Evolutionary conservation across 1,140 invertebrate species (phyloP).

Genomic region (Drosophila ercepeae): DNA sequence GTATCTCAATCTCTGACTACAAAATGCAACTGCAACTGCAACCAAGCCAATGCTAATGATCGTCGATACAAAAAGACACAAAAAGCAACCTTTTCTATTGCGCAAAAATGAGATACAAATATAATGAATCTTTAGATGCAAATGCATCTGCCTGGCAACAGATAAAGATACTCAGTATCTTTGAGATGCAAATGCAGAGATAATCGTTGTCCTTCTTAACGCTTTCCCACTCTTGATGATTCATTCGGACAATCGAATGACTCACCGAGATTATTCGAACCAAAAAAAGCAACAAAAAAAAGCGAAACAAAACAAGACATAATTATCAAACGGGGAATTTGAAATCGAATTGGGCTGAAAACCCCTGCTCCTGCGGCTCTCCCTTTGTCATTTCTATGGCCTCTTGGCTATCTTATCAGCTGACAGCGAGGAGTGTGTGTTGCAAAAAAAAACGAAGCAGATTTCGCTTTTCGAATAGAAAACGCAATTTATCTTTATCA

Average conservation of each 20-base stretch:
- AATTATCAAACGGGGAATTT: constrained; percentile 41
- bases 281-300: constrained; percentile 1
- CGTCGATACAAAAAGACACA: background rate
- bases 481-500: constrained; percentile 31
- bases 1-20: constrained; percentile 12
- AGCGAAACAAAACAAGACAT: constrained; percentile 4
- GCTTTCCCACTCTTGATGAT: constrained; percentile 4
- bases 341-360: constrained; percentile 20
- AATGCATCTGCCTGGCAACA: background rate
- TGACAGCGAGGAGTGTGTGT: constrained; percentile 1
- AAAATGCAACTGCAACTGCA: too few relatives aligned
- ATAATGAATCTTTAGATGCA: background rate
- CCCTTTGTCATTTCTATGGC: constrained; percentile 4
- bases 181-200: background rate
- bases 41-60: background rate
- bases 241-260: constrained; percentile 29
- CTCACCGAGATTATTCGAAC: constrained; percentile 25
- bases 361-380: too few relatives aligned
- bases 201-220: background rate
- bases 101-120: background rate
- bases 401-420: constrained; percentile 40
- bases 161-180: background rate
- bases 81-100: background rate
- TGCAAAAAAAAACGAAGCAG: constrained; percentile 23
- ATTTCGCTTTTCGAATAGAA: background rate